A percentile compares a stretch with the other conserved stretches of the same genome.
Conservation (phyloP, 1,140 invertebrate genomes). For the Heliconius melpomene region DNA sequence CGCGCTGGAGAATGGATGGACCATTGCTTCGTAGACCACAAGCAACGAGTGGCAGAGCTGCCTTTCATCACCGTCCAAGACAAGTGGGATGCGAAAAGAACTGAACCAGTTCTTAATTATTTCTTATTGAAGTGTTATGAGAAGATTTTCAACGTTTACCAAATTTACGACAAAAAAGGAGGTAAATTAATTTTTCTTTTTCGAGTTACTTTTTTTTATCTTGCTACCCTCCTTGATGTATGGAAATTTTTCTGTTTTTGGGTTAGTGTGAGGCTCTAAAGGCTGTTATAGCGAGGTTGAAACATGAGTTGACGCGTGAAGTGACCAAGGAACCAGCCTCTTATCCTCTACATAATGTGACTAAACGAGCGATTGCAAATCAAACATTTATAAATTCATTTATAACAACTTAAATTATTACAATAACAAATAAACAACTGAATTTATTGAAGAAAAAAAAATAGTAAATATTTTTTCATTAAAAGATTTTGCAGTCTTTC, state of each 20-base stretch:
- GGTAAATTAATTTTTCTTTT: constrained; percentile 49
- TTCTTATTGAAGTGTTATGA: constrained; percentile 76
- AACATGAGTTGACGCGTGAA: too few species aligned
- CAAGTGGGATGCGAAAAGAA: constrained; percentile 72
- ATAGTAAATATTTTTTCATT: not conserved
- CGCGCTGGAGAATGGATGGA: constrained; percentile 79
- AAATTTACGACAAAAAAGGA: constrained; percentile 78
- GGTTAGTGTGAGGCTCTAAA: too few species aligned
- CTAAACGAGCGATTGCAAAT: too few species aligned
- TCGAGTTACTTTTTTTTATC: too few species aligned
- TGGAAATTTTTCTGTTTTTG: too few species aligned
- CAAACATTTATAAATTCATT: too few species aligned
- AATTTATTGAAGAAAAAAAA: not conserved
- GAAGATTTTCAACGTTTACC: constrained; percentile 78
- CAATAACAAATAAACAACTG: too few species aligned
- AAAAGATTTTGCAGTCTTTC: constrained; percentile 2
- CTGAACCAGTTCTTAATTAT: constrained; percentile 75
- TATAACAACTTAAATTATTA: too few species aligned
- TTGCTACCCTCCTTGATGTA: too few species aligned
- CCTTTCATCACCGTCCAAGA: constrained; percentile 78
- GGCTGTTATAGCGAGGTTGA: too few species aligned
- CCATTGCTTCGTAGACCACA: constrained; percentile 75
- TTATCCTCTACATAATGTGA: too few species aligned
- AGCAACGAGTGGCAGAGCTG: constrained; percentile 70
- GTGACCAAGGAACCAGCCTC: too few species aligned